Evolutionary conservation across 1,140 invertebrate species (phyloP).

Genomic region (Laodelphax striatellus): DNA sequence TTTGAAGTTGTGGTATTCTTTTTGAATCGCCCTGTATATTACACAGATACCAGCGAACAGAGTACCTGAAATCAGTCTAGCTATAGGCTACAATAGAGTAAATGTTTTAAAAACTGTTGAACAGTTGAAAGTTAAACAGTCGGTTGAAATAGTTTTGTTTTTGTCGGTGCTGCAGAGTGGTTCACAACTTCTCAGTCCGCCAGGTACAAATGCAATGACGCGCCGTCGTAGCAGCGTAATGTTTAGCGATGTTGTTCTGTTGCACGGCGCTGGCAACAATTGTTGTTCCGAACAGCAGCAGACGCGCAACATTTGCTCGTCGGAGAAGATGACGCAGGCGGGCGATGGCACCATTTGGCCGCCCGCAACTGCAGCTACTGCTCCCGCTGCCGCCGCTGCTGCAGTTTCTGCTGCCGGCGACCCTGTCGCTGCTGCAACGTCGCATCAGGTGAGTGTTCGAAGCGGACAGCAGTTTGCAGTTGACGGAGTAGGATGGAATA

Average conservation of each 20-base stretch:
- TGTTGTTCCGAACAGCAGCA: conserved; percentile 27
- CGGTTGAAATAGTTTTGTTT: too few species aligned
- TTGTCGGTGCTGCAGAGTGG: not conserved
- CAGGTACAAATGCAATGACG: conserved; percentile 12
- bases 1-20: too few species aligned
- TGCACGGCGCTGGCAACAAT: conserved; percentile 46
- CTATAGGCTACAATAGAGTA: too few species aligned
- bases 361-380: not conserved
- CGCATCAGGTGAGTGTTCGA: not conserved
- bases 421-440: not conserved
- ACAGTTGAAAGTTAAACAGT: too few species aligned
- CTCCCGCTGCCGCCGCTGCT: not conserved
- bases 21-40: too few species aligned
- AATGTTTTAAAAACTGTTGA: too few species aligned
- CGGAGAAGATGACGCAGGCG: conserved; percentile 80
- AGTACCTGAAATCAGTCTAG: too few species aligned
- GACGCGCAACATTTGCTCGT: conserved; percentile 62
- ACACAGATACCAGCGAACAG: too few species aligned
- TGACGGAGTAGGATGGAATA: too few species aligned
- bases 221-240: conserved; percentile 65
- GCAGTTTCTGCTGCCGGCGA: too few species aligned
- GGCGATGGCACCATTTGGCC: conserved; percentile 35
- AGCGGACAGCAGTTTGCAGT: too few species aligned
- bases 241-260: conserved; percentile 72
- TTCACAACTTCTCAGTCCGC: conserved; percentile 13